phyloP scores from a whole-genome alignment of 2,113 vertebrate species.

The Tragelaphus buxtoni region DNA sequence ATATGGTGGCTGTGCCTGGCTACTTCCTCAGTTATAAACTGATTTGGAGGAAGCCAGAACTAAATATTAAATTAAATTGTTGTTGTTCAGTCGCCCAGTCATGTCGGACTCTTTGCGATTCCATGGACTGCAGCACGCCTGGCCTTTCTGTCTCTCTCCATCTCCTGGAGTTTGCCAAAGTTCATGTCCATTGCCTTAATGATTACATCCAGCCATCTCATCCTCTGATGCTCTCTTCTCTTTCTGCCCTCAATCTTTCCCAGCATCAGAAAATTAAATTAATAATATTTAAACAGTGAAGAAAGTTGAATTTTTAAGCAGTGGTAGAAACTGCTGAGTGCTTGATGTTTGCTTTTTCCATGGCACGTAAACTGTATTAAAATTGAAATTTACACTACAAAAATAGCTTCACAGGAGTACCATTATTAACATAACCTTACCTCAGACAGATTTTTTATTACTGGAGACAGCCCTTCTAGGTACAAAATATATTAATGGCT shows the following conservation, averaged over 20 bases:
- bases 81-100: background rate
- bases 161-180: background rate
- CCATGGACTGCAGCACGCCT: background rate
- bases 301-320: conserved; percentile 29
- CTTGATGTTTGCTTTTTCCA: conserved; percentile 26
- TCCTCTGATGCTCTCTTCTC: background rate
- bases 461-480: conserved; percentile 43
- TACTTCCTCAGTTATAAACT: background rate
- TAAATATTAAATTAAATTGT: background rate
- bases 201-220: background rate
- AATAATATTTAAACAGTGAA: conserved; percentile 8
- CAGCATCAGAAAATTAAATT: background rate
- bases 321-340: conserved; percentile 4
- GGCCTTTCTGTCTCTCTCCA: background rate
- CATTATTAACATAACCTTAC: conserved; percentile 61
- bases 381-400: conserved; percentile 68
- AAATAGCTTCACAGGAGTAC: conserved; percentile 49
- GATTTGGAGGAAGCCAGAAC: background rate
- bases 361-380: conserved; percentile 24
- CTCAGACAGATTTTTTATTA: conserved; percentile 60
- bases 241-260: background rate
- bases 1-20: background rate
- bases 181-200: background rate
- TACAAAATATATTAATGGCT: conserved; percentile 53
- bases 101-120: background rate